A percentile compares a stretch with the other conserved stretches of the same genome.
Evolutionary conservation across 2,888 invertebrate species (phyloP).

Genomic region (Plebejus melissa): DNA sequence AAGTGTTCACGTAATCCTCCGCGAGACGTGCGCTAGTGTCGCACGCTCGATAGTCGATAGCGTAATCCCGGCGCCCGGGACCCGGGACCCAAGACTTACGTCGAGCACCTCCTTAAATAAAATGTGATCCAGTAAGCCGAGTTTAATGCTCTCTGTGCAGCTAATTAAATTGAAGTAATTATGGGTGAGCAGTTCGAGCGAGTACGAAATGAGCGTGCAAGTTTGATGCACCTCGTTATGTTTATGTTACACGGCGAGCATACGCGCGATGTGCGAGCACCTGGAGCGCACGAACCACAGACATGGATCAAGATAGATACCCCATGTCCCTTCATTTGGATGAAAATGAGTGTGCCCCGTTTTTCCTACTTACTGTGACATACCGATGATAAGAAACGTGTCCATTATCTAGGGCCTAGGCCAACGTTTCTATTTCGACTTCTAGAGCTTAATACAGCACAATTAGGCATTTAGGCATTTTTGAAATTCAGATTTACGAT

Average conservation of each 20-base stretch:
- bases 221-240: background rate
- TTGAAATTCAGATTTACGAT: too few species aligned
- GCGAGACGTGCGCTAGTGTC: slow-evolving; percentile 4
- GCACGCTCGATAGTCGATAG: slow-evolving; percentile 12
- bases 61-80: slow-evolving; percentile 17
- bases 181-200: background rate
- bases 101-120: slow-evolving; percentile 14
- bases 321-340: too few species aligned
- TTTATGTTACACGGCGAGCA: background rate
- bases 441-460: too few species aligned
- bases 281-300: background rate
- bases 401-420: too few species aligned
- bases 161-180: slow-evolving; percentile 5
- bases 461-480: too few species aligned
- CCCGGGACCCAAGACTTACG: slow-evolving; percentile 8
- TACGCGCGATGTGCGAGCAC: background rate
- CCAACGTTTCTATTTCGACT: too few species aligned
- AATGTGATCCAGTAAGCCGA: slow-evolving; percentile 5
- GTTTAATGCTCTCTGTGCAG: background rate
- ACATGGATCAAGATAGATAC: too few species aligned
- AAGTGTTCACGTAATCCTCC: slow-evolving; percentile 16
- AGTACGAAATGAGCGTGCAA: background rate
- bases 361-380: too few species aligned
- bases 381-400: too few species aligned
- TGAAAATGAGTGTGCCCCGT: too few species aligned